phyloP scores from a whole-genome alignment of 2,113 vertebrate genomes.

The Dendrocopos noguchii region DNA sequence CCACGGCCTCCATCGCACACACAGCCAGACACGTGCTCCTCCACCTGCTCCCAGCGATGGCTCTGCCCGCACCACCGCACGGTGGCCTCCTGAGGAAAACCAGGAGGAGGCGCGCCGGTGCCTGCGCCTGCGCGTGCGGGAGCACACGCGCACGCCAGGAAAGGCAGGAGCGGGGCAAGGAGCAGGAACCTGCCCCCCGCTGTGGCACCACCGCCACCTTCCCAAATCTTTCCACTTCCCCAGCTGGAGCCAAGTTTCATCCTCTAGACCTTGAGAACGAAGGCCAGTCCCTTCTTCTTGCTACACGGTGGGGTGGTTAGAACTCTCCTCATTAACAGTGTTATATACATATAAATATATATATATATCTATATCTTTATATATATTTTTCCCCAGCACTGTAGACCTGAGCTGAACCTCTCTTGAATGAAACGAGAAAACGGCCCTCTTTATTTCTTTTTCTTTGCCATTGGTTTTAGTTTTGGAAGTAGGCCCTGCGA shows the following conservation, averaged over 20 bases:
- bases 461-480: conserved; percentile 71
- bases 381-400: conserved; percentile 81
- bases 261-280: conserved; percentile 60
- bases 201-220: neutral
- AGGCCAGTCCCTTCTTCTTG: conserved; percentile 71
- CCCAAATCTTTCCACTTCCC: neutral
- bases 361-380: conserved; percentile 80
- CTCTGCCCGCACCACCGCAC: neutral
- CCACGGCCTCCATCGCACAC: neutral
- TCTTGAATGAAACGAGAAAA: conserved; percentile 77
- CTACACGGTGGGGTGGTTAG: conserved; percentile 75
- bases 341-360: conserved; percentile 86
- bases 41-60: neutral
- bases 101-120: neutral
- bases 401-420: conserved; percentile 81
- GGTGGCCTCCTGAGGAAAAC: neutral
- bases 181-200: neutral
- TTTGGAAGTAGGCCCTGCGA: conserved; percentile 76
- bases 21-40: neutral
- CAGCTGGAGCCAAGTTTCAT: conserved; percentile 68
- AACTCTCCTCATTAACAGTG: conserved; percentile 82
- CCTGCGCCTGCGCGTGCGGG: rapidly evolving
- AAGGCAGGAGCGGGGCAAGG: neutral
- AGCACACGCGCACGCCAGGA: neutral
- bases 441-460: conserved; percentile 63